Percentiles rank a stretch among this genome's conserved stretches.
Conservation (phyloP, 2,888 invertebrate species). For the Brassicogethes aeneus region DNA sequence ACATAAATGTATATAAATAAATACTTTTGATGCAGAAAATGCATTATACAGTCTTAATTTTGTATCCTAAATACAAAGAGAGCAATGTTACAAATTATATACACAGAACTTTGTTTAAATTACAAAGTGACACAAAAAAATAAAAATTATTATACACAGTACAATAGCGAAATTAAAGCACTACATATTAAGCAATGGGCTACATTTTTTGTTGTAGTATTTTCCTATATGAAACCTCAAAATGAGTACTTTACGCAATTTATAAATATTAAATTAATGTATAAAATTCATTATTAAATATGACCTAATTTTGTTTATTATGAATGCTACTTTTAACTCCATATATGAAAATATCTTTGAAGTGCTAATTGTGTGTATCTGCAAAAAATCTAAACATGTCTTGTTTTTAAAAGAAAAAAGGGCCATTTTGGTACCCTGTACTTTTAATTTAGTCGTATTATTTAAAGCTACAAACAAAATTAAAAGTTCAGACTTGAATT, state of each 20-base stretch:
- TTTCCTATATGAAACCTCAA: constrained; percentile 4
- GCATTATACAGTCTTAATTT: constrained; percentile 38
- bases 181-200: constrained; percentile 23
- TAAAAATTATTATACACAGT: constrained; percentile 23
- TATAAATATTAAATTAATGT: not conserved
- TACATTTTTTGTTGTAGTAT: constrained; percentile 12
- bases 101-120: constrained; percentile 24
- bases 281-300: too few species aligned
- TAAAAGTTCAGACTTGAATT: too few species aligned
- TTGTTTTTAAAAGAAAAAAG: too few species aligned
- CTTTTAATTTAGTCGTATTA: too few species aligned
- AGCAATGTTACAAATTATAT: constrained; percentile 22
- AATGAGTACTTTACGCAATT: not conserved
- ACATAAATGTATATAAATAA: constrained; percentile 29
- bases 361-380: too few species aligned
- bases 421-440: too few species aligned
- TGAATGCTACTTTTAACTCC: too few species aligned
- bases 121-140: constrained; percentile 27
- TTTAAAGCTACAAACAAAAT: too few species aligned
- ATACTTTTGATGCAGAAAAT: constrained; percentile 30
- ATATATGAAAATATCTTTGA: too few species aligned
- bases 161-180: constrained; percentile 23
- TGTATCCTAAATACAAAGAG: constrained; percentile 30
- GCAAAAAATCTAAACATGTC: too few species aligned
- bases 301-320: too few species aligned